These are phyloP conservation scores for Trichechus manatus DNA, from an alignment of 2,113 vertebrate genomes.

Conservation along the genomic window DNA sequence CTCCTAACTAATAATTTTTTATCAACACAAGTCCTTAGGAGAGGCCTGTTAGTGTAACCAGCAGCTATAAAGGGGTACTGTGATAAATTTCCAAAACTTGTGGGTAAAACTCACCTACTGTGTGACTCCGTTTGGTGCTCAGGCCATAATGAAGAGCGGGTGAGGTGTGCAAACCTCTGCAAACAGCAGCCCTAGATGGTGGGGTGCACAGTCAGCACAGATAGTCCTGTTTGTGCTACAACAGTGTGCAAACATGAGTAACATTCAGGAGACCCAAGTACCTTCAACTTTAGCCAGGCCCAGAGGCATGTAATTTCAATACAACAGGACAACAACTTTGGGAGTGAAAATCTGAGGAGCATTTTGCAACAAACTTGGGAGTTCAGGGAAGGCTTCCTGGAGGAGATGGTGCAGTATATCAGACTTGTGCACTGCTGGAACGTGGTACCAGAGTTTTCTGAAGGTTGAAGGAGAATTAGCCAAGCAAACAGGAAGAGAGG, in stretches of 20 bases:
- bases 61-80: not conserved
- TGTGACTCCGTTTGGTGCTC: not conserved
- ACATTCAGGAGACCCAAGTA: not conserved
- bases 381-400: not conserved
- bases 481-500: not conserved
- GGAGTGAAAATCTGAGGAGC: not conserved
- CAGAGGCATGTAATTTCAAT: not conserved
- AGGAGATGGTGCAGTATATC: not conserved
- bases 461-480: not conserved
- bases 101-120: not conserved
- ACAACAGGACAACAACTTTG: rapidly evolving
- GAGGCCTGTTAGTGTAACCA: not conserved
- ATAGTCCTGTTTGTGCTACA: not conserved
- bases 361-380: not conserved
- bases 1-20: not conserved
- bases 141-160: not conserved
- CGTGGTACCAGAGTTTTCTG: not conserved
- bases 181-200: not conserved
- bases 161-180: not conserved
- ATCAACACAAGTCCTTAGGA: not conserved
- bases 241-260: not conserved
- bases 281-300: not conserved
- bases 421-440: not conserved
- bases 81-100: not conserved
- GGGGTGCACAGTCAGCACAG: rapidly evolving